These are phyloP conservation scores for Agrotis ipsilon DNA, from an alignment of 2,888 invertebrate genomes.

Conservation along the genomic window DNA sequence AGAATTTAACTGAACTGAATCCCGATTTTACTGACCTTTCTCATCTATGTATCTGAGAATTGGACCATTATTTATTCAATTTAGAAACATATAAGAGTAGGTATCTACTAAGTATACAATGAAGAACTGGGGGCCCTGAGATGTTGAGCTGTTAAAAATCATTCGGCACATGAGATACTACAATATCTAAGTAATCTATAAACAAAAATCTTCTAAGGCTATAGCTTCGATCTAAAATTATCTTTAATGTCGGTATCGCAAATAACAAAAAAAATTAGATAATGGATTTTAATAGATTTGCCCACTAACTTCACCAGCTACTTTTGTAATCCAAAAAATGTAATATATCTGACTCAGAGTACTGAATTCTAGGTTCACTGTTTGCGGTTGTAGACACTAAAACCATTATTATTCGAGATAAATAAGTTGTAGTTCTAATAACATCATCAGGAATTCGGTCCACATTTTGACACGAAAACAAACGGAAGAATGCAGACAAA, in stretches of 20 bases:
- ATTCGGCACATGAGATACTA: too few species aligned
- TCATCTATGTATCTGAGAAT: too few species aligned
- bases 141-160: too few species aligned
- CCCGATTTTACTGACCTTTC: too few species aligned
- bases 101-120: too few species aligned
- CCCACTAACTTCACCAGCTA: background rate
- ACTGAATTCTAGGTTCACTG: background rate
- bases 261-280: background rate
- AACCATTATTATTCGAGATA: constrained; percentile 7
- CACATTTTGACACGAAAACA: constrained; percentile 37
- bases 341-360: background rate
- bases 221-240: too few species aligned
- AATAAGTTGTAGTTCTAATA: constrained; percentile 7
- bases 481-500: constrained; percentile 21
- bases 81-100: too few species aligned
- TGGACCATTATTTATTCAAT: too few species aligned
- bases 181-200: too few species aligned
- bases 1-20: too few species aligned
- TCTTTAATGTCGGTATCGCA: background rate
- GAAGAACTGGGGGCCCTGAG: too few species aligned
- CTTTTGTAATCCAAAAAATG: background rate
- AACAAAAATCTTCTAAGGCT: too few species aligned
- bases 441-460: constrained; percentile 1
- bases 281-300: background rate
- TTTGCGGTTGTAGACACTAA: background rate